phyloP scores from a whole-genome alignment of 2,888 invertebrate genomes.

The Caenorhabditis sp. region DNA sequence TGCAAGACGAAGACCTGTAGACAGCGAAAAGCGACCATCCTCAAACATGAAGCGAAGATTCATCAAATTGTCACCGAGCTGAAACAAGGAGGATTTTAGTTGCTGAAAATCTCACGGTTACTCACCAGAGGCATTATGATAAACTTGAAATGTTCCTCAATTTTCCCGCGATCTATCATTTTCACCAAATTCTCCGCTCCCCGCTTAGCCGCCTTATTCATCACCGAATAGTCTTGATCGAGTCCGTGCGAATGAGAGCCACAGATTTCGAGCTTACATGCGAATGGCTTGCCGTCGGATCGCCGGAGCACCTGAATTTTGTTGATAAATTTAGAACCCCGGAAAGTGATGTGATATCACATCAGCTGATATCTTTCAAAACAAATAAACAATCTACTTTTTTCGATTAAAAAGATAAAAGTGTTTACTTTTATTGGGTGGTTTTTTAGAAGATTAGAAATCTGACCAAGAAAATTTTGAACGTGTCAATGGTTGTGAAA shows the following conservation, averaged over 20 bases:
- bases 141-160: slow-evolving; percentile 60
- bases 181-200: slow-evolving; percentile 50
- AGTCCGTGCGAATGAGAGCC: slow-evolving; percentile 63
- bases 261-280: slow-evolving; percentile 66
- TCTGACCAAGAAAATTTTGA: no score
- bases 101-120: no score
- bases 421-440: neutral
- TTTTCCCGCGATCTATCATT: slow-evolving; percentile 69
- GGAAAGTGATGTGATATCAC: no score
- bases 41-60: slow-evolving; percentile 62
- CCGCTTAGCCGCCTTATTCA: slow-evolving; percentile 57
- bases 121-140: slow-evolving; percentile 57
- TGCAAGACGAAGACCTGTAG: slow-evolving; percentile 63
- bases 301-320: slow-evolving; percentile 36
- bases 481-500: no score
- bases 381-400: slow-evolving; percentile 1
- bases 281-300: slow-evolving; percentile 60
- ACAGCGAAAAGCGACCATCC: slow-evolving; percentile 65
- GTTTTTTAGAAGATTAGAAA: no score
- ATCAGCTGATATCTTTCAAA: neutral
- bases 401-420: neutral
- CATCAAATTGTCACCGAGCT: slow-evolving; percentile 67
- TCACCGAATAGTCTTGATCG: slow-evolving; percentile 65
- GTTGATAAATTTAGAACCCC: neutral
- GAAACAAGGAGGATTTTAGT: no score